These are phyloP conservation scores for Pterois miles DNA, from an alignment of 2,797 vertebrate genomes.

Conservation along the genomic window DNA sequence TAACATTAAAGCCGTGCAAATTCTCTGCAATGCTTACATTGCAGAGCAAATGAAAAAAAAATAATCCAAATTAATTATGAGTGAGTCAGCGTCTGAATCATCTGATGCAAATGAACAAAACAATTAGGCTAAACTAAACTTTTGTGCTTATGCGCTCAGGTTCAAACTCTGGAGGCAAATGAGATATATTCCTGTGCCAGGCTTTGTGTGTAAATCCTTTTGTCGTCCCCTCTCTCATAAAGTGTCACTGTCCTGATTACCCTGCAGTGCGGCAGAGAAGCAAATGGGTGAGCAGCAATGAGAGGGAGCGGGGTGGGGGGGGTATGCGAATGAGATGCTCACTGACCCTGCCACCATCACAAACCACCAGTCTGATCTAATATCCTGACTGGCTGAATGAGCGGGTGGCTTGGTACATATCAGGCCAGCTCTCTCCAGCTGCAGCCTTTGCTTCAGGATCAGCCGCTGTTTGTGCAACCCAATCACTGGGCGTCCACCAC, in stretches of 20 bases:
- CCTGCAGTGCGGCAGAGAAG: constrained; percentile 76
- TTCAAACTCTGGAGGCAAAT: constrained; percentile 75
- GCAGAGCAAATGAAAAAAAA: constrained; percentile 18
- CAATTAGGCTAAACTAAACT: constrained; percentile 72
- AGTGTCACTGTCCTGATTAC: constrained; percentile 83
- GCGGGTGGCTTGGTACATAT: constrained; percentile 60
- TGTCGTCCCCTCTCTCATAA: constrained; percentile 79
- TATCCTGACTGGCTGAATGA: constrained; percentile 77
- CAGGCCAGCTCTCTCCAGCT: constrained; percentile 55
- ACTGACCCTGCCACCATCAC: constrained; percentile 82
- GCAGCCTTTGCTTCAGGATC: constrained; percentile 51
- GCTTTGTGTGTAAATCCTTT: constrained; percentile 79
- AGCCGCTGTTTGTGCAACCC: constrained; percentile 30
- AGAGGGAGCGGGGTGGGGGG: constrained; percentile 48
- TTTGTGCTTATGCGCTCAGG: constrained; percentile 60
- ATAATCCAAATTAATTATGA: constrained; percentile 29
- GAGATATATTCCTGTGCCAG: constrained; percentile 67
- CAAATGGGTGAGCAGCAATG: constrained; percentile 65
- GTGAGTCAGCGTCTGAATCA: constrained; percentile 42
- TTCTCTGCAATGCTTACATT: constrained; percentile 28
- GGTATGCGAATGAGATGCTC: constrained; percentile 79
- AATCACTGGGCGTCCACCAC: constrained; percentile 9
- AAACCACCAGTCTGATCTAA: constrained; percentile 84
- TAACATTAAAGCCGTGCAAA: constrained; percentile 49
- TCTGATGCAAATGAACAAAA: constrained; percentile 70